Base-by-base conservation (phyloP, 2,888 invertebrate genomes). In the Alcis repandata region DNA sequence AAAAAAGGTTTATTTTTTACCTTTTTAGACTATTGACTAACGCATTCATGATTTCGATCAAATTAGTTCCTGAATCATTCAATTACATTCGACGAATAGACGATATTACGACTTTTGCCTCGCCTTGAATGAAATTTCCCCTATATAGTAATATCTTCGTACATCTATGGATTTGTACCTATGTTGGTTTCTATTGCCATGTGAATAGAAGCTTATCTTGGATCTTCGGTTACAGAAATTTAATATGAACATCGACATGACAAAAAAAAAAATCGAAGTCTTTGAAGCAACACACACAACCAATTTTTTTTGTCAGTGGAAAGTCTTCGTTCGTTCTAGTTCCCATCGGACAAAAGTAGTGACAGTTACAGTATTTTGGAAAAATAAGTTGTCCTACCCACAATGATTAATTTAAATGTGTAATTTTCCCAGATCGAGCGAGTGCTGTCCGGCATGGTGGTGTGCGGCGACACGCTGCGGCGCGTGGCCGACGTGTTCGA, bases 401-500 rank as follows among this genome's bases (percentile, higher is more conserved):
- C n/a, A n/a, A n/a, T n/a, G n/a, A n/a, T n/a, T n/a, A n/a, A n/a
- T n/a, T n/a, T n/a, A n/a, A n/a, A n/a, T n/a, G n/a, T n/a, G n/a
- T n/a, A n/a, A n/a, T n/a, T n/a, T 51, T 36, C 4, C 13, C 80
- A 91, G 92, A 79, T 90, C 45, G 80, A 83, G 60, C 65, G 82
- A 0, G 80, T 81, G 0, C 74, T 92, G 41, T 73, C 83, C 0
- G 77, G 79, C 15, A 66, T 92, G 77, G 77, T 84, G 73, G 76
- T 92, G 56, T 73, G 83, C 64, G 92, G 90, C 9, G 78, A 69
- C 13, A 80, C 83, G 65, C 89, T 95, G 68, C 83, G 88, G 62
- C 91, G 89, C 64, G 94, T 96, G 59, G 91, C 88, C 48, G 89
- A 91, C 15, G 94, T 95, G 46, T 96, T 96, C 82, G 85, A 91